Evolutionary conservation across 2,113 vertebrate species (phyloP), one percentile per base, ranked within the genome.

Genomic region (Lonchura striata): DNA sequence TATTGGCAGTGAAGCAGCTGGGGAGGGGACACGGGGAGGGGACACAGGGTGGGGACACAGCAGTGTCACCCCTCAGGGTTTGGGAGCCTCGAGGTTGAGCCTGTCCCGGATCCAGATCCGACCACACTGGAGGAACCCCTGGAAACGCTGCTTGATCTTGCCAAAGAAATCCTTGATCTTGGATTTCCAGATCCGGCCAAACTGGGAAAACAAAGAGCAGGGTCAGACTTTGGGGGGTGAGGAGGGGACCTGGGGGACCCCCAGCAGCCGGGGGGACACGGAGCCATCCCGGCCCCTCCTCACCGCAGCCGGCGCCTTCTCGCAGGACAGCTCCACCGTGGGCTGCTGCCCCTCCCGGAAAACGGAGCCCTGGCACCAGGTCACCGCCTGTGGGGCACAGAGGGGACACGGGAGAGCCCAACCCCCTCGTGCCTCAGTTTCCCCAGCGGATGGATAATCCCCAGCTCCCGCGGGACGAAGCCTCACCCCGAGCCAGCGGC

Each of bases 331-430:
- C 69, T 96, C 74, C 11, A 90, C 69, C n/a, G 3, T 33, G 69
- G 91, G 91, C 41, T 87, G 74, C 82, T 95, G 78, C 30, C 17
- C 18, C 68, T 96, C 91, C 6, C 93, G 85, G 91, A 93, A 93
- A 17, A 64, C n/a, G 0, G 1, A 42, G 33, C 95, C 95, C 15
- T 5, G 82, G 91, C 95, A 96, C 85, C 13, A 46, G 6, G 3
- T 60, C 50, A 87, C 3, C 0, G 1, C 12, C 95, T 96, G 91
- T 0, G 12, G 71, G 49, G 46, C 44, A 52, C 54, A 12, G 17
- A 59, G 39, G 50, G 49, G 53, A 50, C 35, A 15, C 0, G 1
- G 49, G 4, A 10, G 6, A 37, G 8, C 25, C 39, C 19, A 4
- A 9, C 1, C 11, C 31, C 10, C 6, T 70, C 0, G 4, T 57